A percentile compares a stretch with the other conserved stretches of the same genome.
Conservation (phyloP, 2,888 invertebrate genomes). For the Caenorhabditis virilis region DNA sequence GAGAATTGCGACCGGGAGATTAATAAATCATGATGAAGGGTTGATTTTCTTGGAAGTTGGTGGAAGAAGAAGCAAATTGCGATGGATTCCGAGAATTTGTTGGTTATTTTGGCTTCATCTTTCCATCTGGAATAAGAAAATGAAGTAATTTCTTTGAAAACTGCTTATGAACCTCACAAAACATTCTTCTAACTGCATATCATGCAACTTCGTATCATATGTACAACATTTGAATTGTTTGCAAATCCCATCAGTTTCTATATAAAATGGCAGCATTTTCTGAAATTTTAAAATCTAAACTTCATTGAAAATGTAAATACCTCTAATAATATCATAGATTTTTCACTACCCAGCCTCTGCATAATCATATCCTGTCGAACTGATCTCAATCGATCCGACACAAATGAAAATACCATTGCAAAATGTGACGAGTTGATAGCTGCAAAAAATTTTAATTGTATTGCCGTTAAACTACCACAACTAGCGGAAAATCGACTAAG, state of each 20-base stretch:
- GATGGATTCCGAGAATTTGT: conserved; percentile 1
- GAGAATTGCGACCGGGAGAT: conserved; percentile 6
- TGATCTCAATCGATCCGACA: conserved; percentile 48
- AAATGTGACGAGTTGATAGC: conserved; percentile 12
- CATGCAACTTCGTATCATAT: conserved; percentile 46
- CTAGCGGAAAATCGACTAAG: conserved; percentile 22
- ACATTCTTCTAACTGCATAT: conserved; percentile 50
- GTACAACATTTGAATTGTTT: conserved; percentile 14
- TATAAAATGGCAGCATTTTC: conserved; percentile 47
- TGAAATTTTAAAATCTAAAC: conserved; percentile 8
- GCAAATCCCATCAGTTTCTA: conserved; percentile 37
- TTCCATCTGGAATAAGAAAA: conserved; percentile 5
- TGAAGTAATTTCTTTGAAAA: conserved; percentile 2
- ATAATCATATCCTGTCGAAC: conserved; percentile 51
- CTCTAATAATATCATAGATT: conserved; percentile 35
- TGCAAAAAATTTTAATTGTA: conserved; percentile 8
- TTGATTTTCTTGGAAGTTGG: conserved; percentile 9
- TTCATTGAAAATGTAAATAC: neutral
- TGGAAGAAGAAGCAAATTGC: conserved; percentile 17
- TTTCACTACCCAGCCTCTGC: conserved; percentile 24
- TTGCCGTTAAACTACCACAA: conserved; percentile 39
- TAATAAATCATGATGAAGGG: conserved; percentile 15
- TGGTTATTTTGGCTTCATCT: neutral
- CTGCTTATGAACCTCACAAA: conserved; percentile 27
- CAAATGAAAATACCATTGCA: conserved; percentile 36